Conservation (phyloP, 2,797 vertebrate species). For the Ambastaia sidthimunki region DNA sequence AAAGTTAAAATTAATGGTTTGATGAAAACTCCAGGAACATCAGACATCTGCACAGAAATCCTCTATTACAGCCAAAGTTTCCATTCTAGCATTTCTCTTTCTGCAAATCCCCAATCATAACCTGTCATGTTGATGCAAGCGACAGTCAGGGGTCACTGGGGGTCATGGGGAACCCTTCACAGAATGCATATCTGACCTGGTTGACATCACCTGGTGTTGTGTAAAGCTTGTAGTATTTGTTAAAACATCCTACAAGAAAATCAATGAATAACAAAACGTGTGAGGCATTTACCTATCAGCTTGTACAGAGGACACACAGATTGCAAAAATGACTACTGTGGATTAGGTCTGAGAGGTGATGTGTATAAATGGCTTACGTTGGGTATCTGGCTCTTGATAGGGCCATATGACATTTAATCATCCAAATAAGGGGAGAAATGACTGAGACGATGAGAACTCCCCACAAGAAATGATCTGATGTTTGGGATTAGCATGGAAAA, state of each 20-base stretch:
- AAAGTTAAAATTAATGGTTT: slow-evolving; percentile 47
- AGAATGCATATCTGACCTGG: slow-evolving; percentile 39
- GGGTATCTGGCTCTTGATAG: slow-evolving; percentile 30
- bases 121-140: slow-evolving; percentile 16
- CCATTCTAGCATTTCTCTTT: background rate
- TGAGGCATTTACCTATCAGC: slow-evolving; percentile 51
- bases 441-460: slow-evolving; percentile 27
- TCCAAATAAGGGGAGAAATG: slow-evolving; percentile 50
- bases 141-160: background rate
- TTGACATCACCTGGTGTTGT: slow-evolving; percentile 17
- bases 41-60: slow-evolving; percentile 29
- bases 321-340: slow-evolving; percentile 14
- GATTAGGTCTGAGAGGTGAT: slow-evolving; percentile 24
- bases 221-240: background rate
- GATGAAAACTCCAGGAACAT: slow-evolving; percentile 17
- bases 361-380: slow-evolving; percentile 46
- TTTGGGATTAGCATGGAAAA: background rate
- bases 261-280: slow-evolving; percentile 30
- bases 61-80: slow-evolving; percentile 48
- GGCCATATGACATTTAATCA: slow-evolving; percentile 47
- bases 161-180: background rate
- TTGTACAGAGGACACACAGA: slow-evolving; percentile 22
- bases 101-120: slow-evolving; percentile 37
- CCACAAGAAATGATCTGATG: slow-evolving; percentile 22
- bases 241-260: slow-evolving; percentile 44